Evolutionary conservation across 1,140 invertebrate genomes (phyloP).

Genomic region (Drosophila simulans): DNA sequence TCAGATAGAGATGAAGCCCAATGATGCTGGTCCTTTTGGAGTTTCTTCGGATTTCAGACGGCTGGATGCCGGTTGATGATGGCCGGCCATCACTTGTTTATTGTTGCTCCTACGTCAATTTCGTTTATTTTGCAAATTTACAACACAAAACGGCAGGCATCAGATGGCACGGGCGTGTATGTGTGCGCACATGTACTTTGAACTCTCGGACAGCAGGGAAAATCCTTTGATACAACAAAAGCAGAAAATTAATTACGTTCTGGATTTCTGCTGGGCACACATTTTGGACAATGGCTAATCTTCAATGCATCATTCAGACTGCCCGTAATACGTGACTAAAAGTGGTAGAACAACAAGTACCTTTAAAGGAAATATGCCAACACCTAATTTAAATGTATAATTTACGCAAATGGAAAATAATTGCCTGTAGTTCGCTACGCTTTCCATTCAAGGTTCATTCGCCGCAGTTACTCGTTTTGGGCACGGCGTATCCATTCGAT

Average conservation of each 20-base stretch:
- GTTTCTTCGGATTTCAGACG: conserved; percentile 55
- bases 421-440: not conserved
- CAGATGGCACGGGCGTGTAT: conserved; percentile 12
- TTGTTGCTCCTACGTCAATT: conserved; percentile 59
- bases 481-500: conserved; percentile 39
- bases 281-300: conserved; percentile 22
- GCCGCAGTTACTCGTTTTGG: conserved; percentile 42
- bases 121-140: conserved; percentile 61
- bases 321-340: not conserved
- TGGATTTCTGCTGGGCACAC: conserved; percentile 32
- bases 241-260: conserved; percentile 67
- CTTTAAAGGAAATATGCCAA: not conserved
- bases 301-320: conserved; percentile 2
- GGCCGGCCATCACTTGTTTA: conserved; percentile 35
- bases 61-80: conserved; percentile 26
- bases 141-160: conserved; percentile 42
- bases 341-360: not conserved
- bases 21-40: conserved; percentile 44
- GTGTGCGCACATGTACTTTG: conserved; percentile 44
- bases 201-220: conserved; percentile 32
- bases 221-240: conserved; percentile 46
- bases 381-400: conserved; percentile 14
- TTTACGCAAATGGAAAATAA: conserved; percentile 23
- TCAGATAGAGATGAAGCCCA: conserved; percentile 19
- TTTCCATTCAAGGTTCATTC: conserved; percentile 40